Conservation (phyloP, 2,797 vertebrate genomes). For the Galago senegalensis region DNA sequence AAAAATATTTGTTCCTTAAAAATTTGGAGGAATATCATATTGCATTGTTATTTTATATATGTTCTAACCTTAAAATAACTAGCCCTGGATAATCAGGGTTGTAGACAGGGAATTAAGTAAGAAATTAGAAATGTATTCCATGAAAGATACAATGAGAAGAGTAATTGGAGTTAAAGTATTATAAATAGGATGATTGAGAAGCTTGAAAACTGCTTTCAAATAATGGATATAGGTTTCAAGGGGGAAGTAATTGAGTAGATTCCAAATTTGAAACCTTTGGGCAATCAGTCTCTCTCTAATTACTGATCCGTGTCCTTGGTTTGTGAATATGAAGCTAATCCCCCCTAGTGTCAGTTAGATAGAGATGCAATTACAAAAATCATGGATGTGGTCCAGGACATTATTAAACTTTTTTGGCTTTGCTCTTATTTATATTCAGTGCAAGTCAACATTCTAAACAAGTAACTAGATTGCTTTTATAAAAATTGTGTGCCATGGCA, state of each 20-base stretch:
- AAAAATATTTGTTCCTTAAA: slow-evolving; percentile 74
- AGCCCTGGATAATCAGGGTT: slow-evolving; percentile 29
- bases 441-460: slow-evolving; percentile 66
- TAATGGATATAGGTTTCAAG: slow-evolving; percentile 82
- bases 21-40: slow-evolving; percentile 33
- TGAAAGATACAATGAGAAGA: slow-evolving; percentile 79
- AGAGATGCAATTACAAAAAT: slow-evolving; percentile 78
- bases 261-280: slow-evolving; percentile 81
- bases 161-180: slow-evolving; percentile 83
- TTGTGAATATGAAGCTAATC: slow-evolving; percentile 70
- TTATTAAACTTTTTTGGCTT: slow-evolving; percentile 63
- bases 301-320: slow-evolving; percentile 76
- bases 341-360: slow-evolving; percentile 77
- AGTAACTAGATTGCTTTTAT: slow-evolving; percentile 58
- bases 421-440: slow-evolving; percentile 40
- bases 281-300: slow-evolving; percentile 79
- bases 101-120: slow-evolving; percentile 75
- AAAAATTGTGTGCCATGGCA: slow-evolving; percentile 16
- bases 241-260: slow-evolving; percentile 83
- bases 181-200: slow-evolving; percentile 83
- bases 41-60: slow-evolving; percentile 51
- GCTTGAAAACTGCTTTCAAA: slow-evolving; percentile 82
- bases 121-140: slow-evolving; percentile 77
- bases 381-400: neutral
- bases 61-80: slow-evolving; percentile 42